Percentiles rank a stretch among this genome's conserved stretches.
phyloP scores from a whole-genome alignment of 2,888 invertebrate genomes.

The Eilema caniola region DNA sequence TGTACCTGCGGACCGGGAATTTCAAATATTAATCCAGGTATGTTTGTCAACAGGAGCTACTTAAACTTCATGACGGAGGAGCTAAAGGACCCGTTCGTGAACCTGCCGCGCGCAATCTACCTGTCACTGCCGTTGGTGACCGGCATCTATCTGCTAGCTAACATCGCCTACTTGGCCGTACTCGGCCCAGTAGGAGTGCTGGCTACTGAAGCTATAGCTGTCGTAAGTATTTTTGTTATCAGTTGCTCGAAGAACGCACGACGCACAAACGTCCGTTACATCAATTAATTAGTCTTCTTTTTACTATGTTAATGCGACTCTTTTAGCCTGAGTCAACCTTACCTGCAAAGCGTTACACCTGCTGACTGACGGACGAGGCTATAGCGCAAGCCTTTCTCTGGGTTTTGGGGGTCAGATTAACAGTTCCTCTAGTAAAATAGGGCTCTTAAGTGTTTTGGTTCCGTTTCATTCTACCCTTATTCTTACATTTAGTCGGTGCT shows the following conservation, averaged over 20 bases:
- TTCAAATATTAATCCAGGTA: not conserved
- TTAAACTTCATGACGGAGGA: constrained; percentile 98
- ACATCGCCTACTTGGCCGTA: constrained; percentile 95
- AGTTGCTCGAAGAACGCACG: not conserved
- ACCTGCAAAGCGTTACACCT: not conserved
- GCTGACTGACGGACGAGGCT: too few relatives aligned
- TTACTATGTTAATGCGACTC: not conserved
- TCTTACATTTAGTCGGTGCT: not conserved
- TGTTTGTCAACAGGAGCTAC: constrained; percentile 89
- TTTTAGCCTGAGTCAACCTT: not conserved
- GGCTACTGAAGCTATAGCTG: constrained; percentile 97
- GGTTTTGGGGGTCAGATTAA: too few relatives aligned
- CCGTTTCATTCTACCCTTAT: not conserved
- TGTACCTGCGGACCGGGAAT: too few relatives aligned
- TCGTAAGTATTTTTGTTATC: constrained; percentile 87
- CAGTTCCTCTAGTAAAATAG: too few relatives aligned
- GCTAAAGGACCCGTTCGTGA: constrained; percentile 93
- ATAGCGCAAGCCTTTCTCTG: too few relatives aligned
- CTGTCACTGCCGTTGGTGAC: constrained; percentile 96
- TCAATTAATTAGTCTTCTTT: too few relatives aligned
- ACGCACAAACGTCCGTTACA: too few relatives aligned
- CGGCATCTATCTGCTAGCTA: constrained; percentile 94
- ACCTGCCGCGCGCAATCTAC: constrained; percentile 96
- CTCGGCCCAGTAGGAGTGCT: constrained; percentile 93
- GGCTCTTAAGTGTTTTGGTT: not conserved